Evolutionary conservation across 2,888 invertebrate species (phyloP).

Genomic region (Argynnis bischoffii): DNA sequence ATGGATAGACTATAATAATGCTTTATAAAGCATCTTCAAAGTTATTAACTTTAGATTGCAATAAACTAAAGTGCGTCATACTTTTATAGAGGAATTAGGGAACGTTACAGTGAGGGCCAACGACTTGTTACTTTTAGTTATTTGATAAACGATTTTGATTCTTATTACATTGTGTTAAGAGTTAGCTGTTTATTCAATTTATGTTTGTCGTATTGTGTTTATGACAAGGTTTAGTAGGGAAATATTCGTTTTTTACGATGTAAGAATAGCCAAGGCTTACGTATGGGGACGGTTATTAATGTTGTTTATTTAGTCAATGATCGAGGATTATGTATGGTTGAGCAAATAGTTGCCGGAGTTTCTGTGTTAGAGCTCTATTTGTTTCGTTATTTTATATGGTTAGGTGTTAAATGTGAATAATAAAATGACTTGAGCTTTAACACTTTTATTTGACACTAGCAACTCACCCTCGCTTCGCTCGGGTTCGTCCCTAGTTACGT

Average conservation of each 20-base stretch:
- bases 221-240: slow-evolving; percentile 73
- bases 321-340: slow-evolving; percentile 26
- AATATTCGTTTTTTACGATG: slow-evolving; percentile 78
- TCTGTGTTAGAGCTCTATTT: neutral
- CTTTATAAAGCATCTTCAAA: slow-evolving; percentile 50
- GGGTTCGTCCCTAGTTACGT: no score
- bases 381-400: neutral
- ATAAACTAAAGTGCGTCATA: slow-evolving; percentile 76
- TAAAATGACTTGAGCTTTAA: no score
- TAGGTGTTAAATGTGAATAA: no score
- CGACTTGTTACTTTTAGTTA: slow-evolving; percentile 20
- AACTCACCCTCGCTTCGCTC: no score
- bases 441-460: no score
- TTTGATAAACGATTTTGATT: slow-evolving; percentile 26
- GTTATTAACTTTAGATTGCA: slow-evolving; percentile 78
- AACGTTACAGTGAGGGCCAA: slow-evolving; percentile 55
- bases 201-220: slow-evolving; percentile 61
- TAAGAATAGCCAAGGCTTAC: slow-evolving; percentile 72
- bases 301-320: slow-evolving; percentile 61
- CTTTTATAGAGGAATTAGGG: slow-evolving; percentile 75
- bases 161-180: slow-evolving; percentile 41
- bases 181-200: slow-evolving; percentile 36
- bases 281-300: slow-evolving; percentile 68
- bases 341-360: neutral
- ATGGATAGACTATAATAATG: slow-evolving; percentile 45